Evolutionary conservation across 2,888 invertebrate species (phyloP).

Genomic region (Chirona hameri): DNA sequence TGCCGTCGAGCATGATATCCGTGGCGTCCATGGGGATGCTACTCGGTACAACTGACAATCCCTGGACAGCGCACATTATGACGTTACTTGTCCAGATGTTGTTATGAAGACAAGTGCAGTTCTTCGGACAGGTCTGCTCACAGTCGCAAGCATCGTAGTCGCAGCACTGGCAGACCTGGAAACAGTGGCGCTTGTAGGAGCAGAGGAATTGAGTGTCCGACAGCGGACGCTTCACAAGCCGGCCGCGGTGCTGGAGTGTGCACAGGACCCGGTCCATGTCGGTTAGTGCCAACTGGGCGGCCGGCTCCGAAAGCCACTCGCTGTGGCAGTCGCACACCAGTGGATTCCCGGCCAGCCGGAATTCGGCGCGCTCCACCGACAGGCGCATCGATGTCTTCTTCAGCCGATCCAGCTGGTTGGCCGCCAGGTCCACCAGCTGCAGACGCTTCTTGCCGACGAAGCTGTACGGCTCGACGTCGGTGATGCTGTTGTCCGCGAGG

Average conservation of each 20-base stretch:
- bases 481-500: conserved; percentile 64
- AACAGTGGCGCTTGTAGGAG: conserved; percentile 76
- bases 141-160: conserved; percentile 88
- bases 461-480: conserved; percentile 61
- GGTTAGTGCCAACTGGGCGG: conserved; percentile 70
- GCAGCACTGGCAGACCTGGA: conserved; percentile 81
- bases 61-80: conserved; percentile 65
- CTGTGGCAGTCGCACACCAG: conserved; percentile 80
- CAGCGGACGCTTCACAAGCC: conserved; percentile 40
- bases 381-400: conserved; percentile 68
- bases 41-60: conserved; percentile 62
- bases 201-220: conserved; percentile 60
- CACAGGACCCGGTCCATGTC: conserved; percentile 75
- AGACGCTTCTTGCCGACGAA: conserved; percentile 65
- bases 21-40: conserved; percentile 85
- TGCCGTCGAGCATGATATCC: conserved; percentile 80
- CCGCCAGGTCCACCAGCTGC: conserved; percentile 70
- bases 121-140: conserved; percentile 82
- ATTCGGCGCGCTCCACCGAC: conserved; percentile 66
- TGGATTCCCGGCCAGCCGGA: conserved; percentile 77
- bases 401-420: conserved; percentile 67
- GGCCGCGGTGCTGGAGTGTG: conserved; percentile 54
- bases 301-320: conserved; percentile 79
- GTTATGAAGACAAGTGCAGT: conserved; percentile 76
- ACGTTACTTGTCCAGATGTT: conserved; percentile 80